These are phyloP conservation scores for Lasioglossum pauxillum DNA, from an alignment of 2,888 invertebrate genomes.

Conservation along the genomic window DNA sequence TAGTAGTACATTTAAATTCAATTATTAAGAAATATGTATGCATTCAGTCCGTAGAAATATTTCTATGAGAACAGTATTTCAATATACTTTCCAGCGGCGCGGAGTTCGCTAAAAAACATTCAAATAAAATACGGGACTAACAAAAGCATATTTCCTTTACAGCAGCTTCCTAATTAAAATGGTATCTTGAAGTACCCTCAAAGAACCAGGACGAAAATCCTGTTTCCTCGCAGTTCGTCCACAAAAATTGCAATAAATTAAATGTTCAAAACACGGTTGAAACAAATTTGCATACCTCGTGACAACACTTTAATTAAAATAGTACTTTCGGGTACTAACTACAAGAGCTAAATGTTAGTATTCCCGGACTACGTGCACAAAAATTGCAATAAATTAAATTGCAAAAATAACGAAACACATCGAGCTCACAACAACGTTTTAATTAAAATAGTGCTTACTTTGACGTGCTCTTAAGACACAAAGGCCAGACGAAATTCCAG, in stretches of 20 bases:
- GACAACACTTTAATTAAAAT: background rate
- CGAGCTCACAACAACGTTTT: background rate
- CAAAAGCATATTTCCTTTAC: background rate
- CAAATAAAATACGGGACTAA: background rate
- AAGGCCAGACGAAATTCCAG: background rate
- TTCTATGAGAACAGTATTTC: background rate
- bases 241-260: background rate
- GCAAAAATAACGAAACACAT: background rate
- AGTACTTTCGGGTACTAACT: background rate
- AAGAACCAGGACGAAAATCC: background rate
- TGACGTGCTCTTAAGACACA: background rate
- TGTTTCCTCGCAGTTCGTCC: background rate
- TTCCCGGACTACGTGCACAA: background rate
- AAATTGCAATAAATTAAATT: background rate
- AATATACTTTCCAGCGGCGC: background rate
- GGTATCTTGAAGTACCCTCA: background rate
- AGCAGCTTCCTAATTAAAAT: background rate
- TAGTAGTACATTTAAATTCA: background rate
- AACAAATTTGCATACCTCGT: background rate
- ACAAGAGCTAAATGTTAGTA: background rate
- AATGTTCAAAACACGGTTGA: background rate
- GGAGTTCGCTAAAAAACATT: background rate
- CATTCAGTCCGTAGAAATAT: background rate
- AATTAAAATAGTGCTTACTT: conserved; percentile 1
- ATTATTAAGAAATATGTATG: background rate